phyloP scores from a whole-genome alignment of 30 jellyfish, hydroid and myxozoan genomes.

The Hydractinia echinata region DNA sequence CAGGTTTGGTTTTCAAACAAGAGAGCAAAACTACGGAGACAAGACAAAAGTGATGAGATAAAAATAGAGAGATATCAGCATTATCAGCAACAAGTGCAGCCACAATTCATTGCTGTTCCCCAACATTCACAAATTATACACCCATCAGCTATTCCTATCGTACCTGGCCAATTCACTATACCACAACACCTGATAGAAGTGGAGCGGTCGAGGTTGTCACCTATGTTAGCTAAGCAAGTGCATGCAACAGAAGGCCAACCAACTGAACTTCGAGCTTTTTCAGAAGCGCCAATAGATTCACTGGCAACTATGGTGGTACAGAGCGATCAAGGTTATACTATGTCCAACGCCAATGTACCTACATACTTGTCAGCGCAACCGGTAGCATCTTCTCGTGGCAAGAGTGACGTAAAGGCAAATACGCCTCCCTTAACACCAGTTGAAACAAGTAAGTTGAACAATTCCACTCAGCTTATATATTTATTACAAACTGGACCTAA shows the following conservation, averaged over 20 bases:
- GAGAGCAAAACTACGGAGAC: conserved; percentile 95
- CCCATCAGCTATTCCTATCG: conserved; percentile 23
- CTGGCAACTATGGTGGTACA: background rate
- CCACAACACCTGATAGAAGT: conserved; percentile 1
- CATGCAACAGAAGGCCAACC: background rate
- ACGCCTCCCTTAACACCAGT: conserved; percentile 5
- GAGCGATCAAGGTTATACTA: background rate
- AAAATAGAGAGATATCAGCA: background rate
- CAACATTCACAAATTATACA: conserved; percentile 23
- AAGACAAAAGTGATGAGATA: conserved; percentile 43
- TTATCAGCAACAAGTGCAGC: background rate
- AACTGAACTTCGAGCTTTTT: background rate
- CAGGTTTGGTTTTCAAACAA: conserved; percentile 98
- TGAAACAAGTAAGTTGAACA: conserved; percentile 6
- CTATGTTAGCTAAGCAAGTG: too few relatives aligned
- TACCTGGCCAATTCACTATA: conserved; percentile 12
- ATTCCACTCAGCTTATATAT: conserved; percentile 1
- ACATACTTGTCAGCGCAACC: conserved; percentile 3
- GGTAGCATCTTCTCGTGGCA: background rate
- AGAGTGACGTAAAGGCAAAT: background rate
- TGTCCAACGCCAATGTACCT: background rate
- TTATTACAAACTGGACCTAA: conserved; percentile 8
- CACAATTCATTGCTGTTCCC: conserved; percentile 13
- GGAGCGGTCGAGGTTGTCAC: background rate
- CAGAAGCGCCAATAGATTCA: background rate